These are phyloP conservation scores for Cherax destructor DNA, from an alignment of 1,140 invertebrate species.

Conservation along the genomic window DNA sequence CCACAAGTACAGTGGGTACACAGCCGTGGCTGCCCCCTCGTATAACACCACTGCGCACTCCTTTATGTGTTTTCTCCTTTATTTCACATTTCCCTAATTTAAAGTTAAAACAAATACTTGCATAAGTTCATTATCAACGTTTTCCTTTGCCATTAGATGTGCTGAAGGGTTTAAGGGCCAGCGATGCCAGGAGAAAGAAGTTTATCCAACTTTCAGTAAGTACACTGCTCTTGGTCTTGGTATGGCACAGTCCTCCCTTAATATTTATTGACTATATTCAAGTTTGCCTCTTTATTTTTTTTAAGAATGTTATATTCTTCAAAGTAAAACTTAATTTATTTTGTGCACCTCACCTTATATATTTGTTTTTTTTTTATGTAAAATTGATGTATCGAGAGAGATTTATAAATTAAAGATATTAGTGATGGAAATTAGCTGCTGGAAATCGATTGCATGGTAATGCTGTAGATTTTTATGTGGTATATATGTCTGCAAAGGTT, in stretches of 20 bases:
- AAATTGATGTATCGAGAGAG: neutral
- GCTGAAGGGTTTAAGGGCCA: conserved; percentile 69
- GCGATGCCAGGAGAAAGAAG: conserved; percentile 67
- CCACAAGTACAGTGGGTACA: no score
- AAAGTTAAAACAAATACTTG: no score
- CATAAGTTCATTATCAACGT: no score
- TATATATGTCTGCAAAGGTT: neutral
- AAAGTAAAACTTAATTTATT: no score
- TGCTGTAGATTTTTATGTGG: neutral
- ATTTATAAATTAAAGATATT: neutral
- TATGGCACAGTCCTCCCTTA: no score
- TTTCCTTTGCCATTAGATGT: conserved; percentile 36
- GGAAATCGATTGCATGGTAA: conserved; percentile 12
- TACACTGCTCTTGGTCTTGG: neutral
- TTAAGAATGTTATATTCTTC: no score
- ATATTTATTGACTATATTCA: no score
- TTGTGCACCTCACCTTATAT: no score
- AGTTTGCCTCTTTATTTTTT: no score
- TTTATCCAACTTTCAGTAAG: conserved; percentile 66
- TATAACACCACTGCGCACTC: no score
- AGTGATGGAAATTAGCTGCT: neutral
- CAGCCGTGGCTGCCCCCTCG: no score
- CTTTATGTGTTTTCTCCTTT: neutral
- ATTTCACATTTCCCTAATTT: no score
- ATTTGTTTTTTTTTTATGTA: neutral